Conservation (phyloP, 2,888 invertebrate genomes). For the Chaitophorus viminalis region DNA sequence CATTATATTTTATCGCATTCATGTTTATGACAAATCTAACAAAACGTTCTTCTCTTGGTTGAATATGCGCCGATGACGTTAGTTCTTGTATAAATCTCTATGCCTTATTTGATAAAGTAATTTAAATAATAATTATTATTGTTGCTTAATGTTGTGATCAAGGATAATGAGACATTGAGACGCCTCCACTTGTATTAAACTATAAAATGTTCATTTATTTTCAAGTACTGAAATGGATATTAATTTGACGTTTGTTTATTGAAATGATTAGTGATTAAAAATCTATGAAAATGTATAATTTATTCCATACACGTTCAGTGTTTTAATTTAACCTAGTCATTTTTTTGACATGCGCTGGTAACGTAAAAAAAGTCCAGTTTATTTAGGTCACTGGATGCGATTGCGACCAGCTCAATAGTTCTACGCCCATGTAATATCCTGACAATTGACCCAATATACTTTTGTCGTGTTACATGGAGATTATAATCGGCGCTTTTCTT, state of each 20-base stretch:
- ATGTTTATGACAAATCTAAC: not conserved
- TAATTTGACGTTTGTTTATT: not conserved
- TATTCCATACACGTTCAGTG: not conserved
- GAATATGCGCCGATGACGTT: not conserved
- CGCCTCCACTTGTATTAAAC: not conserved
- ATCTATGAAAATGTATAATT: not conserved
- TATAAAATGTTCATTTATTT: not conserved
- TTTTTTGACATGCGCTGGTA: not conserved
- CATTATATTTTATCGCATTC: not conserved
- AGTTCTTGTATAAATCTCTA: not conserved
- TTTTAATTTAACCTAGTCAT: not conserved
- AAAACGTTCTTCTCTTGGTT: not conserved
- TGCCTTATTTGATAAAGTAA: not conserved
- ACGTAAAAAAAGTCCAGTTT: conserved; percentile 23
- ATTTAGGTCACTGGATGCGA: conserved; percentile 56
- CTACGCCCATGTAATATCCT: not conserved
- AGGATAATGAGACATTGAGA: conserved; percentile 18
- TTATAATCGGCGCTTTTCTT: not conserved
- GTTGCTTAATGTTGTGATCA: conserved; percentile 7
- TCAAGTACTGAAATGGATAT: not conserved
- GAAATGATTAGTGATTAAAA: not conserved
- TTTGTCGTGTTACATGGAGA: not conserved
- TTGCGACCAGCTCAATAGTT: conserved; percentile 53
- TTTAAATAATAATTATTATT: conserved; percentile 7
- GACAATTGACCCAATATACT: not conserved